Base-by-base conservation (phyloP, 2,797 vertebrate species). In the Crypturellus tataupa region DNA sequence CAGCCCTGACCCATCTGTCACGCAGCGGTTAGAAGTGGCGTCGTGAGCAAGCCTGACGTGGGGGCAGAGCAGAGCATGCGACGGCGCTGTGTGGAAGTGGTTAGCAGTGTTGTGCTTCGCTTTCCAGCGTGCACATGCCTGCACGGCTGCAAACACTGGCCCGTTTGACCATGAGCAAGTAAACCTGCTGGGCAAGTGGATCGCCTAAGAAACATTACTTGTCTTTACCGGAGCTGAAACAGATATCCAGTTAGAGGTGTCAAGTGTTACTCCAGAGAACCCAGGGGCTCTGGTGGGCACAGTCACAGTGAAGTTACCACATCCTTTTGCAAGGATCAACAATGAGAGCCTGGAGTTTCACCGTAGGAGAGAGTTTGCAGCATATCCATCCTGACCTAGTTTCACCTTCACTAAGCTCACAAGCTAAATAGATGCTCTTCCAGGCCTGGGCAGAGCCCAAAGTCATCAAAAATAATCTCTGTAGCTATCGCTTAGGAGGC, bases 1-100 rank as follows among this genome's bases (percentile, higher is more conserved):
- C 24, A 29, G 2, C 0, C 18, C 33, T 75, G 68, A 90, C 47
- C n/a, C 8, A 46, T 23, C 31, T 58, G 23, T 21, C 72, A 71
- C 46, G 70, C 2, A 2, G 62, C 1, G 9, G 83, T 56, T 91
- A 42, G 33, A 21, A 64, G 71, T 53, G 47, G 56, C 5, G 2
- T 9, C 51, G 39, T 8, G 35, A 10, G 29, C 7, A 2, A 62
- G 17, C 23, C 17, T 0, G 0, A 40, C 25, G 3, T 1, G 5
- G 67, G 1, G 19, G 24, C 5, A 12, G 59, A 10, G 51, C 4
- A 12, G 59, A 9, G 51, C 29, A 51, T 67, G 44, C 16, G 1
- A 40, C 8, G 0, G 33, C 6, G 27, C 51, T 3, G 1, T 0
- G 1, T 9, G 21, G 73, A 64, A 81, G 56, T 18, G 49, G 44